Base-by-base conservation (phyloP, 2,113 vertebrate species). In the Redunca redunca region DNA sequence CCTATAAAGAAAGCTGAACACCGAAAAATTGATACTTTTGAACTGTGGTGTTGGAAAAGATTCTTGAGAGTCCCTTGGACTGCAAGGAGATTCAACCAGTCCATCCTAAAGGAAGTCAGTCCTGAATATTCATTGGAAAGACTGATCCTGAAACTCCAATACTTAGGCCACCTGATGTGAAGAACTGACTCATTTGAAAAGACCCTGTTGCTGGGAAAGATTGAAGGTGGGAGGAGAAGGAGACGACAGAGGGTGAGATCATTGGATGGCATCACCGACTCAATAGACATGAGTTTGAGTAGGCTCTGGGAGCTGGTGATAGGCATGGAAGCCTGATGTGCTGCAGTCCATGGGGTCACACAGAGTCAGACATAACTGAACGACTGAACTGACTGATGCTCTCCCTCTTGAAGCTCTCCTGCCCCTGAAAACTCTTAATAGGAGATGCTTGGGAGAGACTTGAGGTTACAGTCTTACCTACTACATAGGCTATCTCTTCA, bases 371-470 rank as follows among this genome's bases (percentile, higher is more conserved):
- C n/a, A 40, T 36, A 6, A 23, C n/a, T 40, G 19, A 23, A 12
- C 0, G 0, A 40, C 67, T 40, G 5, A 71, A 23, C n/a, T 40
- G 67, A 21, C 4, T 71, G n/a, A 71, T 40, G 17, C 19, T 36
- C n/a, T 71, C 71, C 36, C 21, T 14, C 23, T 26, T 77, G 36
- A 77, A 43, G 71, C 6, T 43, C 71, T 77, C 36, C 23, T 7
- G 12, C 71, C 71, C 21, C 40, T 78, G 26, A 67, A 94, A 86
- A 52, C 12, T 25, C 13, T 80, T 95, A 57, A 3, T 28, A 78
- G 71, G 6, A 92, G n/a, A 28, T 94, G 25, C 12, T 50, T 83
- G 36, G n/a, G 7, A 50, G 90, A 86, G 8, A 58, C 13, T 60
- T 67, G 10, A 71, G 33, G 36, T 19, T 67, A 81, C 33, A 67